Base-by-base conservation (phyloP, 2,888 invertebrate genomes). In the Clusia tigrina region DNA sequence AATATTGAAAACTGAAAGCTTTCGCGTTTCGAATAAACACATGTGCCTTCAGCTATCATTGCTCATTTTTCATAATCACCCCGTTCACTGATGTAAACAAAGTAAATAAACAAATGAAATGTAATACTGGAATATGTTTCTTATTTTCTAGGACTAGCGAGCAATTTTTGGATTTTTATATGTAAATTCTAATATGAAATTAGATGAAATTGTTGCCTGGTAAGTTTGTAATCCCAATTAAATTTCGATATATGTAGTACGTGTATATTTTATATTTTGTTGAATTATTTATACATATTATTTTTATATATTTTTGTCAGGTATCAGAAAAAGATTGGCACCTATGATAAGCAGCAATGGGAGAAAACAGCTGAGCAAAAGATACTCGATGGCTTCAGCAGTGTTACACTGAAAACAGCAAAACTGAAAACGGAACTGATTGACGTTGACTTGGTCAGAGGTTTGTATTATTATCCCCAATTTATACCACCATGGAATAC, bases 321-420 rank as follows among this genome's bases (percentile, higher is more conserved):
- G 93, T 95, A 95, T 86, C 95, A 95, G 83, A 93, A 93, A 83
- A 94, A 96, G 88, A 97, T 98, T 84, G 96, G 96, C 78, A 93
- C 94, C 24, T 96, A 97, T 85, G 97, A 98, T 86, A 96, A 96
- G 82, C 95, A 96, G 78, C 91, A 93, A 89, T 98, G 97, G 97
- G 98, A 98, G 84, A 94, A 93, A 73, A 95, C 94, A 76, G 92
- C 97, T 71, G 97, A 98, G 80, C 93, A 94, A 81, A 90, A 93
- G 76, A 94, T 96, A 76, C 87, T 95, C 59, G 90, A 92, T 85
- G 94, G 94, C 70, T 89, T 95, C 60, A 90, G 90, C 64, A 92
- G 94, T 81, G 88, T 92, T 62, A 90, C 92, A 48, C 89, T 91
- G 81, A 91, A 92, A 83, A 90, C 89, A 65, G 89, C 91, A 20